These are phyloP conservation scores for Bemisia tabaci DNA, from an alignment of 1,140 invertebrate genomes.

Conservation along the genomic window DNA sequence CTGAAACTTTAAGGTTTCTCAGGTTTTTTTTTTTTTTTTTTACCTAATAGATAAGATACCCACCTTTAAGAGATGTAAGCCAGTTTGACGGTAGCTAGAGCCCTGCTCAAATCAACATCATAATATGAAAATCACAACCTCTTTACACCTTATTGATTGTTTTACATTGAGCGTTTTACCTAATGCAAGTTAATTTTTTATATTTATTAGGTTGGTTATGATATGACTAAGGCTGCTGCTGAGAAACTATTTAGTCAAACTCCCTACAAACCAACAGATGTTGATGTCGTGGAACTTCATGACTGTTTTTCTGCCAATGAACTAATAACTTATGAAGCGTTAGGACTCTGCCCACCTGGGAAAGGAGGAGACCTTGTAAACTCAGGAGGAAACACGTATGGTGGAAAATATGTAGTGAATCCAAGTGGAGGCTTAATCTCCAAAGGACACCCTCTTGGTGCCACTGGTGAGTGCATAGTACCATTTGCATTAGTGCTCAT, in stretches of 20 bases:
- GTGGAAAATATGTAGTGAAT: constrained; percentile 93
- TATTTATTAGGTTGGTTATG: constrained; percentile 84
- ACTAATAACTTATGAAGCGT: constrained; percentile 91
- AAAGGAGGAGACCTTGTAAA: constrained; percentile 89
- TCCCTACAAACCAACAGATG: constrained; percentile 57
- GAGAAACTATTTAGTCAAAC: constrained; percentile 67
- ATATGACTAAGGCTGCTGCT: constrained; percentile 84
- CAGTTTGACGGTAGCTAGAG: no score
- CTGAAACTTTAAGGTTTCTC: no score
- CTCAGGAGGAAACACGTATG: constrained; percentile 90
- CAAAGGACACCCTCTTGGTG: constrained; percentile 96
- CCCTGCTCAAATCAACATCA: no score
- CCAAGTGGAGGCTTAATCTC: constrained; percentile 96
- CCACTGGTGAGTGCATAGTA: constrained; percentile 53
- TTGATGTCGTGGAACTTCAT: constrained; percentile 96
- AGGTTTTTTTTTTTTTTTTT: no score
- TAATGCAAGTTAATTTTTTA: no score
- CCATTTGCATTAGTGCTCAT: background rate
- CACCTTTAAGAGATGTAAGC: no score
- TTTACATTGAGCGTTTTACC: no score
- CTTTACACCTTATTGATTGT: no score
- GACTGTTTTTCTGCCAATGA: constrained; percentile 99
- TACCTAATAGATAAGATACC: no score
- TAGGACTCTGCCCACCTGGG: constrained; percentile 82
- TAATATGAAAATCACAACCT: no score